Conservation (phyloP, 1,140 invertebrate genomes). For the Solenopsis invicta region DNA sequence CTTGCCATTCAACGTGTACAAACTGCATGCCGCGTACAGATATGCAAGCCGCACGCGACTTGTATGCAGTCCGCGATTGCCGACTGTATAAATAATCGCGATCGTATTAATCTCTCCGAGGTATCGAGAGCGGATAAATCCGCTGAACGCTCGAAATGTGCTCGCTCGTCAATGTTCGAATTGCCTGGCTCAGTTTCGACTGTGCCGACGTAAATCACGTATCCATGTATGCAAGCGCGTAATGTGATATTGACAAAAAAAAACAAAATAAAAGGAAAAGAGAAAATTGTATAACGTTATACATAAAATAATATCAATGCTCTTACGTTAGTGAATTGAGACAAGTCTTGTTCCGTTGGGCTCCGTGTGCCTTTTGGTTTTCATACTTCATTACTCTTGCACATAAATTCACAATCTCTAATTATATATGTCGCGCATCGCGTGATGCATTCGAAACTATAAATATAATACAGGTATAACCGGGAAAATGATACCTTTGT, state of each 20-base stretch:
- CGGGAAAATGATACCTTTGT: slow-evolving; percentile 16
- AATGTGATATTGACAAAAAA: not conserved
- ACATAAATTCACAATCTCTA: slow-evolving; percentile 30
- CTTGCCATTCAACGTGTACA: slow-evolving; percentile 52
- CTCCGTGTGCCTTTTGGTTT: not conserved
- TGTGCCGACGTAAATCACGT: not conserved
- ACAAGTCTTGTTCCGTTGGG: not conserved
- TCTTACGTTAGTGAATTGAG: not conserved
- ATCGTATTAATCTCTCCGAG: slow-evolving; percentile 32
- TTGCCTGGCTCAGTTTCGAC: not conserved
- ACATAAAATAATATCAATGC: not conserved
- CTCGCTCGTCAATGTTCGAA: slow-evolving; percentile 5
- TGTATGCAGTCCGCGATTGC: slow-evolving; percentile 39
- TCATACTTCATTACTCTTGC: slow-evolving; percentile 11
- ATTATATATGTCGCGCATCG: slow-evolving; percentile 28
- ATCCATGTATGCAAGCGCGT: not conserved
- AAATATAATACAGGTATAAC: slow-evolving; percentile 27
- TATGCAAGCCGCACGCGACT: slow-evolving; percentile 45
- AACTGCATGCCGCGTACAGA: slow-evolving; percentile 47
- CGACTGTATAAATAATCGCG: slow-evolving; percentile 59
- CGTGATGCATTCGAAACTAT: slow-evolving; percentile 19
- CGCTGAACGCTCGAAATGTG: not conserved
- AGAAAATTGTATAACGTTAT: not conserved
- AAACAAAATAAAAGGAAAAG: not conserved
- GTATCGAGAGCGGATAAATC: slow-evolving; percentile 24